Evolutionary conservation across 2,888 invertebrate species (phyloP), one percentile per base, ranked within the genome.

Genomic region (Rhogogaster chlorosoma): DNA sequence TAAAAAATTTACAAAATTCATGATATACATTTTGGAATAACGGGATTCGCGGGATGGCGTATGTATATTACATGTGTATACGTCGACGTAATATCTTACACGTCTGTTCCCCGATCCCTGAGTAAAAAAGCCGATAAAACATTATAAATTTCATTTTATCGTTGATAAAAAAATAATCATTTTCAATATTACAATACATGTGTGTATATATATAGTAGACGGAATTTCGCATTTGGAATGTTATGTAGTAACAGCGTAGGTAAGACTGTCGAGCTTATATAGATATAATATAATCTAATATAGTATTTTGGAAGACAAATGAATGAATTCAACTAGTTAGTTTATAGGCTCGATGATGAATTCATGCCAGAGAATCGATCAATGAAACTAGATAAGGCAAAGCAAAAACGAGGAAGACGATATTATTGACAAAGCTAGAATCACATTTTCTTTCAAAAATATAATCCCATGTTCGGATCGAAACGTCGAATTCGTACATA

Each of bases 261-360:
- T n/a, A 53, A 53, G n/a, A 53, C 53, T 53, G n/a, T 53, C n/a
- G 53, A 53, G 53, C n/a, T 26, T 67, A 15, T 67, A 15, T 64
- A n/a, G 29, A 26, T 67, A 29, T 18, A 32, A 32, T 67, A 32
- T 32, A 32, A 29, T 67, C 67, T 29, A 26, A 7, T 32, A 32
- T 32, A 26, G 15, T 64, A 64, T 67, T 32, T 49, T 77, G 75
- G 75, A 77, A 77, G 75, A 77, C 75, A 77, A 77, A 77, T 32
- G 75, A 77, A 45, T 77, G 45, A 45, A 45, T 36, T 18, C 12
- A 22, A 71, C n/a, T 71, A 71, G 7, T n/a, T 22, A 12, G 42
- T 22, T 32, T 38, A n/a, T n/a, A n/a, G n/a, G 32, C 36, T 38
- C 38, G 5, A 26, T 67, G 12, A 10, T 67, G 29, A 22, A 32